Percentiles rank a stretch among this genome's conserved stretches.
Evolutionary conservation across 2,113 vertebrate species (phyloP).

Genomic region (Tylochromis polylepis): DNA sequence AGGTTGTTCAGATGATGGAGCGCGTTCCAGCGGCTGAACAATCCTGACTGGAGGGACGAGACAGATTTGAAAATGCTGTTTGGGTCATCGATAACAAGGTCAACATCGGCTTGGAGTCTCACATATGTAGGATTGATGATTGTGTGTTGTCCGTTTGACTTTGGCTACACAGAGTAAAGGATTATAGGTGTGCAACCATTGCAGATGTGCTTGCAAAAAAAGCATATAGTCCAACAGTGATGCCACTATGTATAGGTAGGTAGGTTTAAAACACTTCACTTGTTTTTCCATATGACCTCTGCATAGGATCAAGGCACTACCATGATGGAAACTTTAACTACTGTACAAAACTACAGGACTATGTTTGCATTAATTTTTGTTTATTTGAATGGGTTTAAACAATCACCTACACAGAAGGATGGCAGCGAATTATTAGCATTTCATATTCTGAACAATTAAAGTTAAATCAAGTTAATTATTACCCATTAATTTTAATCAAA

Average conservation of each 20-base stretch:
- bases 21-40: background rate
- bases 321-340: background rate
- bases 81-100: background rate
- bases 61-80: background rate
- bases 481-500: background rate
- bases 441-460: background rate
- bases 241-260: too few species aligned
- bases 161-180: background rate
- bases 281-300: background rate
- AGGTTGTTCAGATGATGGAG: background rate
- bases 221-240: too few species aligned
- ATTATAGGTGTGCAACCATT: background rate
- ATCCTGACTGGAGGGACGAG: background rate
- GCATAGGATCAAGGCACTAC: background rate
- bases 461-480: background rate
- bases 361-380: background rate
- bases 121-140: background rate
- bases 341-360: background rate
- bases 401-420: background rate
- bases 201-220: too few species aligned
- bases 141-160: background rate
- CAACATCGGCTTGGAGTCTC: background rate
- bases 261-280: too few species aligned
- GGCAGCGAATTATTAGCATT: background rate
- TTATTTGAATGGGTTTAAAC: background rate